Evolutionary conservation across 2,113 vertebrate species (phyloP), one percentile per base, ranked within the genome.

Genomic region (Rousettus leschenaultii): DNA sequence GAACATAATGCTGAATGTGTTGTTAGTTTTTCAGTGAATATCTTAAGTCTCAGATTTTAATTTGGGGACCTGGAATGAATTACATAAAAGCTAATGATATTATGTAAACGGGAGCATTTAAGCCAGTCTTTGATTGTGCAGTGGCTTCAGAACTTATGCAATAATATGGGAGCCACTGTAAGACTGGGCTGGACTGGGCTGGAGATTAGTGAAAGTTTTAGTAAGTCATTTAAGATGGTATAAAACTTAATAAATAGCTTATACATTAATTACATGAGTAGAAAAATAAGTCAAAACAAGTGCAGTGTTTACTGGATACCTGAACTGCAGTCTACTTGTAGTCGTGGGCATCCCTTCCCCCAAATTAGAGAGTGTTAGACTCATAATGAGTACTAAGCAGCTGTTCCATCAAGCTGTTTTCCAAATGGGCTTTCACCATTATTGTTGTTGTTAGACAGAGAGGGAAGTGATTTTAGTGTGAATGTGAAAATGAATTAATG

Each of bases 331-430:
- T 92, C 61, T 86, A 71, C 55, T 33, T 88, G 30, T 85, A 61
- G 13, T 66, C 86, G 73, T 87, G 89, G 85, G 88, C 66, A 94
- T 75, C 88, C 91, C 71, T 94, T 63, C 83, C 89, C 73, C 96
- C 65, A 93, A 86, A 94, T 96, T 78, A 94, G 78, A 88, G 95
- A 94, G 96, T 96, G 95, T 96, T 70, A 95, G 95, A 93, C 77
- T 79, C 97, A 51, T 91, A 95, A 96, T 91, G 95, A 96, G 70
- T 55, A 73, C 2, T 86, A 91, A 97, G 86, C 97, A 98, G 97
- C 97, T 98, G 97, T 86, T 96, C 78, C 93, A 82, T 92, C 97
- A 98, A 97, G 95, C 96, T 98, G 97, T 91, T 97, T 98, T 97
- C 96, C 94, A 94, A 97, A 95, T 95, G 95, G 93, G 94, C 77